Conservation (phyloP, 1,140 invertebrate species). For the Bombus difficillimus region DNA sequence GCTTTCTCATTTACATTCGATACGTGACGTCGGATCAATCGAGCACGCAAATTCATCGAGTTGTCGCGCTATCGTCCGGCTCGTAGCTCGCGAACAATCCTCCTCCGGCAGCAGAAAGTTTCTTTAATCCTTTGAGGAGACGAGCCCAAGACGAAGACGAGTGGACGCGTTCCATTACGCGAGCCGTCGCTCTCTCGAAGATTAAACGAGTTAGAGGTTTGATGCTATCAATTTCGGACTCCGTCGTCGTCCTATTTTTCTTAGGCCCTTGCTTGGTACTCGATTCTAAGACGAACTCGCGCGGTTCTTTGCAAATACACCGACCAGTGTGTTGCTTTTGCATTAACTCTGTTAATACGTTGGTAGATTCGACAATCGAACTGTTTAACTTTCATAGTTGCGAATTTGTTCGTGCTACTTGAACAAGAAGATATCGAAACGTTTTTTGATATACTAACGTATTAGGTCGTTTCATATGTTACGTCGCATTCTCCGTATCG, state of each 20-base stretch:
- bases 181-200: conserved; percentile 14
- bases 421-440: too few relatives aligned
- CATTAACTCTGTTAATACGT: background rate
- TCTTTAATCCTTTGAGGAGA: conserved; percentile 38
- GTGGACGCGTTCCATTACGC: conserved; percentile 38
- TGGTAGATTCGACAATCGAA: background rate
- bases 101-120: background rate
- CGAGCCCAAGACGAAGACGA: too few relatives aligned
- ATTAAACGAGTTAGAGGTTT: conserved; percentile 34
- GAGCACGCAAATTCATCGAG: background rate
- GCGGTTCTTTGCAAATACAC: background rate
- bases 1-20: background rate
- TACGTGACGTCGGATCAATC: background rate
- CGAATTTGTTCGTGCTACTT: too few relatives aligned
- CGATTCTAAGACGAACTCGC: background rate
- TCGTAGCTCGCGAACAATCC: background rate
- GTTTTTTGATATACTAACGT: too few relatives aligned
- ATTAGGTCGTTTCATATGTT: too few relatives aligned
- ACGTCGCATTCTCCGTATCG: too few relatives aligned
- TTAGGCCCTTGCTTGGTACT: background rate
- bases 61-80: background rate
- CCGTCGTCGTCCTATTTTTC: background rate
- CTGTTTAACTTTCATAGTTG: background rate
- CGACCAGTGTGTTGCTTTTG: background rate
- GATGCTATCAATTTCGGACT: conserved; percentile 17